Conservation (phyloP, 2,113 vertebrate genomes). For the Phalacrocorax brasilianus region DNA sequence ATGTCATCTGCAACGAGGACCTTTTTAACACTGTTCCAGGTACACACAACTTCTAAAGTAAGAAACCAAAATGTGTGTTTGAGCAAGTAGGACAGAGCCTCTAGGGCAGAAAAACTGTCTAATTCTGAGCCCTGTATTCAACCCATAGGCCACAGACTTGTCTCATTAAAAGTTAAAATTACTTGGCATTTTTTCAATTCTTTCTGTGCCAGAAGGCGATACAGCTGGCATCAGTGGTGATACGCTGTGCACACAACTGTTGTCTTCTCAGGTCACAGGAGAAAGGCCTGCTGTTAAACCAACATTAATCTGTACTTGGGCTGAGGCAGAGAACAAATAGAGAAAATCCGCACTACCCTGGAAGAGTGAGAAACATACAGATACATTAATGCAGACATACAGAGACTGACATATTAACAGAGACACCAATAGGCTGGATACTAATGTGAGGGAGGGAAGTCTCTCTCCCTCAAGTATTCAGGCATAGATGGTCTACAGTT, state of each 20-base stretch:
- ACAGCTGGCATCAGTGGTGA: not conserved
- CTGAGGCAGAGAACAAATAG: not conserved
- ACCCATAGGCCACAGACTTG: not conserved
- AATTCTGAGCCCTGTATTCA: not conserved
- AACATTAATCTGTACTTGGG: not conserved
- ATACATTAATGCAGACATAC: not conserved
- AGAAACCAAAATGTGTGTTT: not conserved
- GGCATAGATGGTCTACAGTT: not conserved
- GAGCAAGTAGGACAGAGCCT: not conserved
- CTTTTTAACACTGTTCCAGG: not conserved
- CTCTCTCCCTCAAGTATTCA: not conserved
- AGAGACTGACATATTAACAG: not conserved
- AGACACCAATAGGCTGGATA: not conserved
- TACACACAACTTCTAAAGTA: not conserved
- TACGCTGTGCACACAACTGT: not conserved
- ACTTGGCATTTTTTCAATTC: not conserved
- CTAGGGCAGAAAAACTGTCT: not conserved
- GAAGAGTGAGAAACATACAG: not conserved
- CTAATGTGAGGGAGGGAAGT: not conserved
- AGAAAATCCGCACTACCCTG: not conserved
- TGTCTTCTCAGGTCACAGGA: not conserved
- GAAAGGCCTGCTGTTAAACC: not conserved
- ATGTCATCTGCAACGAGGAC: not conserved
- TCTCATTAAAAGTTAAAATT: conserved; percentile 14
- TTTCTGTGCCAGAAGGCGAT: not conserved